Conservation (phyloP, 2,113 vertebrate genomes). For the Thomomys bottae region DNA sequence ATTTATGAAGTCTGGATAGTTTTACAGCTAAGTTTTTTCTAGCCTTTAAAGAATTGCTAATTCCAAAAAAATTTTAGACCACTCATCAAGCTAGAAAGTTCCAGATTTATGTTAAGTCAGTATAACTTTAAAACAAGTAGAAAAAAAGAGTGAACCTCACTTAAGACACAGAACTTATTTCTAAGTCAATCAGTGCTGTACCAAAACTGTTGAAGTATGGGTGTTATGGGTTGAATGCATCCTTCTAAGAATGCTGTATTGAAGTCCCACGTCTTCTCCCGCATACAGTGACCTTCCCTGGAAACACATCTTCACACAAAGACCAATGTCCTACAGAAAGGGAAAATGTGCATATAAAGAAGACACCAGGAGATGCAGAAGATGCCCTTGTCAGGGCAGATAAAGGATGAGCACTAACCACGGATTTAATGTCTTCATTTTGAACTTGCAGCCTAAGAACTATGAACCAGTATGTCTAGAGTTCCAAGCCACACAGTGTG, state of each 20-base stretch:
- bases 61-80: not conserved
- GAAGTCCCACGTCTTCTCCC: not conserved
- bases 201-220: not conserved
- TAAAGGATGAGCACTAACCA: too few relatives aligned
- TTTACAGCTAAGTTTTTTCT: slow-evolving; percentile 8
- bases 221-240: not conserved
- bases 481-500: not conserved
- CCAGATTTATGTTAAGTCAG: not conserved
- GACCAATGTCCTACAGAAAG: not conserved
- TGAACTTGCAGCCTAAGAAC: not conserved
- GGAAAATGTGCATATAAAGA: not conserved
- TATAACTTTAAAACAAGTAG: slow-evolving; percentile 17
- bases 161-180: slow-evolving; percentile 24
- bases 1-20: not conserved
- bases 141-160: not conserved
- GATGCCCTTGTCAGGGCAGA: too few relatives aligned
- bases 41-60: not conserved
- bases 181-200: slow-evolving; percentile 7
- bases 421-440: not conserved
- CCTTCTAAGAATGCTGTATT: not conserved
- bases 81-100: not conserved
- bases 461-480: not conserved
- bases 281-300: not conserved
- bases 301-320: not conserved
- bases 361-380: not conserved